These are phyloP conservation scores for Linnaemya vulpina DNA, from an alignment of 2,888 invertebrate species.

Conservation along the genomic window DNA sequence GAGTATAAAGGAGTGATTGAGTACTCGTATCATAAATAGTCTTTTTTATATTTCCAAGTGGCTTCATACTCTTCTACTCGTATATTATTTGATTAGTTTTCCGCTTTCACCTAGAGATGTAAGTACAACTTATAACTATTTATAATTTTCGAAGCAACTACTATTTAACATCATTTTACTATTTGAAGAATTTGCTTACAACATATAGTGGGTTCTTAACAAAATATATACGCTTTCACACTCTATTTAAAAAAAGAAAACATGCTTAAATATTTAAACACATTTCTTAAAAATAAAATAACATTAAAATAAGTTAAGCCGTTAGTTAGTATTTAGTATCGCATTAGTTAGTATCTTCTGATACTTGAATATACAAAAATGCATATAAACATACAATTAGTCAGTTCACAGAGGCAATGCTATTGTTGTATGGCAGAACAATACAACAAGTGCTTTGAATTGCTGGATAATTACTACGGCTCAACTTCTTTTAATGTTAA, in stretches of 20 bases:
- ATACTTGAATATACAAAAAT: neutral
- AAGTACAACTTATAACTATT: slow-evolving; percentile 55
- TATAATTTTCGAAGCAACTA: slow-evolving; percentile 9
- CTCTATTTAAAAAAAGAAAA: slow-evolving; percentile 17
- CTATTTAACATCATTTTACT: slow-evolving; percentile 42
- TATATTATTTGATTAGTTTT: slow-evolving; percentile 44
- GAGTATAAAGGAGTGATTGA: slow-evolving; percentile 54
- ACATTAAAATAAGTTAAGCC: slow-evolving; percentile 14
- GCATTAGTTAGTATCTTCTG: too few relatives aligned
- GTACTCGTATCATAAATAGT: neutral
- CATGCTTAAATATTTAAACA: slow-evolving; percentile 21
- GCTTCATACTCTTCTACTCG: slow-evolving; percentile 42
- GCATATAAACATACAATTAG: neutral
- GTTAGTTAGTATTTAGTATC: too few relatives aligned
- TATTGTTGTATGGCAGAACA: neutral
- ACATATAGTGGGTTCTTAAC: slow-evolving; percentile 23
- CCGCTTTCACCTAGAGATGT: slow-evolving; percentile 67
- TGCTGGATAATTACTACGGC: slow-evolving; percentile 9
- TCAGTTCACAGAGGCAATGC: neutral
- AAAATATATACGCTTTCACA: slow-evolving; percentile 11
- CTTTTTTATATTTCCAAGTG: slow-evolving; percentile 1
- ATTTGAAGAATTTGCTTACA: slow-evolving; percentile 45
- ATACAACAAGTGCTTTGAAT: slow-evolving; percentile 8
- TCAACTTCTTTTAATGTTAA: slow-evolving; percentile 34
- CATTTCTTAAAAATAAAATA: slow-evolving; percentile 20